Base-by-base conservation (phyloP, 2,113 vertebrate genomes). In the Panurus biarmicus region DNA sequence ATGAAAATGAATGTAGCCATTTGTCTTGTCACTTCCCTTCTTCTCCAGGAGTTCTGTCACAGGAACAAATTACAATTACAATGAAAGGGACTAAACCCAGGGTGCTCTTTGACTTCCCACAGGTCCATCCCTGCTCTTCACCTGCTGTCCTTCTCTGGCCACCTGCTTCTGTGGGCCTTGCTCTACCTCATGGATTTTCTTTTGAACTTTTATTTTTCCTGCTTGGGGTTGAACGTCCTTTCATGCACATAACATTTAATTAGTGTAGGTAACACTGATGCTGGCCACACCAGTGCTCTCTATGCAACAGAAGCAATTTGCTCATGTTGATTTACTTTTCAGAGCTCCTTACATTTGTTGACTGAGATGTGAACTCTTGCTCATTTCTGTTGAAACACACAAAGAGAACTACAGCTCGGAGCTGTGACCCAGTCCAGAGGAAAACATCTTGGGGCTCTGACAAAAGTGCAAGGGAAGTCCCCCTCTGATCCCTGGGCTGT, bases 151-250 rank as follows among this genome's bases (percentile, higher is more conserved):
- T 15, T 17, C 58, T 42, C 77, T 47, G 61, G 53, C 47, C 3
- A 4, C 31, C 28, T 25, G 8, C 44, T 76, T 79, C n/a, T 56
- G 48, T 24, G 38, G 44, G n/a, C 48, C 12, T 36, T 71, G 20
- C 60, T 62, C 35, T 45, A 35, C 3, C 9, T 53, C 33, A 42
- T 21, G 36, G 25, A 6, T 79, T 90, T 91, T 77, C 82, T 53
- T 76, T 77, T 70, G 72, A 93, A 82, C 71, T 84, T 94, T 53
- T 75, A 38, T 88, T 92, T 95, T 94, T 91, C 85, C 85, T 87
- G 85, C 47, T 51, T 79, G 78, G 80, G 64, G 38, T 33, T 90
- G 67, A 80, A 48, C 0, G 0, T 53, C 24, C 53, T 87, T 65
- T 38, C 28, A 25, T 8, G 31, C 29, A 22, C 6, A 1, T 10